Conservation (phyloP, 2,113 vertebrate species). For the Chrysemys picta region DNA sequence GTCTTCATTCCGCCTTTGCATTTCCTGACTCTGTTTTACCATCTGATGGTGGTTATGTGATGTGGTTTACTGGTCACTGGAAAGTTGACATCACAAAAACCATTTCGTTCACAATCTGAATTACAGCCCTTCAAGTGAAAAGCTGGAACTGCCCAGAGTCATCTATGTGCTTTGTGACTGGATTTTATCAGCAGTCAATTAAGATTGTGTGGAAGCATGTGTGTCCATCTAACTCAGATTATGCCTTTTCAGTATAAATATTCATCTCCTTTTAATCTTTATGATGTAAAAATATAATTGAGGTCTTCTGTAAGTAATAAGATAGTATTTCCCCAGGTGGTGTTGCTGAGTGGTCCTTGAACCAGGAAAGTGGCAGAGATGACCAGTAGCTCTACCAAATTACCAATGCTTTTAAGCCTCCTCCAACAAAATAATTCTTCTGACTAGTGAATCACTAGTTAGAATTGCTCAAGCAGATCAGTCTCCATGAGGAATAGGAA, state of each 20-base stretch:
- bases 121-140: slow-evolving; percentile 50
- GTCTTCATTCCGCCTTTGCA: slow-evolving; percentile 29
- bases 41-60: slow-evolving; percentile 65
- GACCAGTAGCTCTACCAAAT: background rate
- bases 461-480: background rate
- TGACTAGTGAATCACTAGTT: background rate
- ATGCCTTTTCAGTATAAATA: background rate
- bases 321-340: background rate
- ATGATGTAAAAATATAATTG: background rate
- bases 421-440: background rate
- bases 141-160: slow-evolving; percentile 17
- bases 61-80: slow-evolving; percentile 76
- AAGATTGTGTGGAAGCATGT: background rate
- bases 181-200: background rate
- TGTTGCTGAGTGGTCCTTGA: background rate
- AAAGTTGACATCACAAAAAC: slow-evolving; percentile 72
- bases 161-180: background rate
- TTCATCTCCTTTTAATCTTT: background rate
- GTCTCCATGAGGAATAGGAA: background rate
- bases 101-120: slow-evolving; percentile 73
- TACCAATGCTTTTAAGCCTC: background rate
- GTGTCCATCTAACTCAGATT: background rate
- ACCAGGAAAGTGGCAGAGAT: background rate
- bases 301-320: background rate
- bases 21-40: slow-evolving; percentile 65